phyloP scores from a whole-genome alignment of 2,888 invertebrate species.

The Eupithecia insigniata region DNA sequence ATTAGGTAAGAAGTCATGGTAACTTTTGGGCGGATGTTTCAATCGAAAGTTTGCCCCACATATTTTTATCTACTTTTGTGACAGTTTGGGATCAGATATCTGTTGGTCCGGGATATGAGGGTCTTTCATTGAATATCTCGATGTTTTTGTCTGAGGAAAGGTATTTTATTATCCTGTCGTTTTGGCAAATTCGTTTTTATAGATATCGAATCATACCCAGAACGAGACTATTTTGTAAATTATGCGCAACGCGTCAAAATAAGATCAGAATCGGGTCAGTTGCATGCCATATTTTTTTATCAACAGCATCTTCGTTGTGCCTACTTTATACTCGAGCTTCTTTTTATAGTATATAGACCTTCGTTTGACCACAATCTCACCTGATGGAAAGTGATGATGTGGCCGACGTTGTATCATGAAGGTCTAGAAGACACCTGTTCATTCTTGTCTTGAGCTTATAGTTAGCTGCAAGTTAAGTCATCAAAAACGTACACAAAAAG shows the following conservation, averaged over 20 bases:
- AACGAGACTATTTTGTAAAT: too few species aligned
- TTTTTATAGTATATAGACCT: too few species aligned
- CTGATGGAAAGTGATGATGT: too few species aligned
- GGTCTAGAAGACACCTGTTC: too few species aligned
- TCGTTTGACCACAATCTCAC: too few species aligned
- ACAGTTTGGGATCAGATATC: conserved; percentile 12
- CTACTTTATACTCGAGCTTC: not conserved
- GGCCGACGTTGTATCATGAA: too few species aligned
- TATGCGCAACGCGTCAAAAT: not conserved
- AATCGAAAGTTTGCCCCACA: conserved; percentile 30
- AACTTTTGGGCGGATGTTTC: conserved; percentile 36
- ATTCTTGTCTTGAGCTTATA: too few species aligned
- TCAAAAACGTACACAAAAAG: not conserved
- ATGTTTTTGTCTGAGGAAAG: conserved; percentile 14
- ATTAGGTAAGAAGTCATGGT: conserved; percentile 27
- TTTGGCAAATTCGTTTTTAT: conserved; percentile 4
- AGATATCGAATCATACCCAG: not conserved
- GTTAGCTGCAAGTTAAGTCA: not conserved
- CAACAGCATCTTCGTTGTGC: not conserved
- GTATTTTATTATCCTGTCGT: conserved; percentile 1
- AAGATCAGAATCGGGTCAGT: not conserved
- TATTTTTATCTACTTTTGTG: conserved; percentile 30
- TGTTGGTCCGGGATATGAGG: not conserved
- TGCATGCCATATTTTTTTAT: not conserved
- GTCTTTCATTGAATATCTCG: conserved; percentile 6